Conservation (phyloP, 2,888 invertebrate species). For the Meiosimyza platycephala region DNA sequence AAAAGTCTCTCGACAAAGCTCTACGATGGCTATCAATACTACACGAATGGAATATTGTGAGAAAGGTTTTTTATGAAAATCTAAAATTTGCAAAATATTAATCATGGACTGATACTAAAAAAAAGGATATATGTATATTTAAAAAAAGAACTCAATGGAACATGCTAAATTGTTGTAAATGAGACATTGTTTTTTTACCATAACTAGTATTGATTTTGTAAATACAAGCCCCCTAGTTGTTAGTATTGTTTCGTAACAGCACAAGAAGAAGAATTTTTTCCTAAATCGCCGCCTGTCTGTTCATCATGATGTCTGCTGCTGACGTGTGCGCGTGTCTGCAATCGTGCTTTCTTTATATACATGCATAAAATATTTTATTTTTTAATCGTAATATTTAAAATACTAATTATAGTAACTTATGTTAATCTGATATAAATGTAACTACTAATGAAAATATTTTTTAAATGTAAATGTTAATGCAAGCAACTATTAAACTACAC, state of each 20-base stretch:
- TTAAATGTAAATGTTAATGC: conserved; percentile 34
- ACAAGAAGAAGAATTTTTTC: no score
- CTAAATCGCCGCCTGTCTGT: no score
- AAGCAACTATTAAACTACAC: conserved; percentile 29
- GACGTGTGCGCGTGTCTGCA: conserved; percentile 6
- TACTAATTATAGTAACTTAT: conserved; percentile 12
- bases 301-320: not conserved
- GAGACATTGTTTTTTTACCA: not conserved
- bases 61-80: conserved; percentile 68
- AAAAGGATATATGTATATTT: not conserved
- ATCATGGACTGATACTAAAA: not conserved
- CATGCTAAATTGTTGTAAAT: not conserved
- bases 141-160: conserved; percentile 1
- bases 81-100: conserved; percentile 51
- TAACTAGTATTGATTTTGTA: no score
- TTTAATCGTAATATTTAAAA: conserved; percentile 28
- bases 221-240: no score
- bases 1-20: conserved; percentile 96
- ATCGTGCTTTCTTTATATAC: not conserved
- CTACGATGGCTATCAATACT: conserved; percentile 99
- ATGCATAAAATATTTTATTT: conserved; percentile 28
- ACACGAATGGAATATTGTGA: conserved; percentile 91
- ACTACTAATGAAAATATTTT: conserved; percentile 18
- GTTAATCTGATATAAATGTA: conserved; percentile 29
- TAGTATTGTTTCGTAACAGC: no score